phyloP scores from a whole-genome alignment of 2,113 vertebrate genomes.

The Rhinoptilus africanus region DNA sequence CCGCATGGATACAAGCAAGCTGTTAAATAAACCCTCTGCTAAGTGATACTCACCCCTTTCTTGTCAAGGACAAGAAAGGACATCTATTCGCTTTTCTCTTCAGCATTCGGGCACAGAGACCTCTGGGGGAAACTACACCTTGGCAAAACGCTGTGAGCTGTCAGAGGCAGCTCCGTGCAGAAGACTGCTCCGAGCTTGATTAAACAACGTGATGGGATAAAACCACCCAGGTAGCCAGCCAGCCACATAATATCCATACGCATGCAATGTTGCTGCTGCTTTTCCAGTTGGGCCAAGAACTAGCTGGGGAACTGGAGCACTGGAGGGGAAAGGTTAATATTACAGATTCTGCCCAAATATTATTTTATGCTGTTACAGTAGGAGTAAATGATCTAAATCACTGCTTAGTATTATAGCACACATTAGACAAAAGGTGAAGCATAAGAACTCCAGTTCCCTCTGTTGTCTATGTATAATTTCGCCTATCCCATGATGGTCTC shows the following conservation, averaged over 20 bases:
- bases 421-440: neutral
- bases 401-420: neutral
- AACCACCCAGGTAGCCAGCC: neutral
- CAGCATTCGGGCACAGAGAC: neutral
- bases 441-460: neutral
- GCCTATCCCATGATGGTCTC: neutral
- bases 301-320: neutral
- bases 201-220: neutral
- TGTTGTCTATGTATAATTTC: neutral
- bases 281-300: neutral
- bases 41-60: neutral
- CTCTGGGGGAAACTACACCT: neutral
- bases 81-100: neutral
- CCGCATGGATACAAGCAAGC: neutral
- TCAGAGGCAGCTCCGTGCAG: neutral
- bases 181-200: neutral
- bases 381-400: neutral
- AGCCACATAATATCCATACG: neutral
- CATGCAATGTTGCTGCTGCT: neutral
- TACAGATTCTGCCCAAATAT: neutral
- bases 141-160: neutral
- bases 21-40: slow-evolving; percentile 1
- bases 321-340: neutral
- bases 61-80: neutral
- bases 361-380: neutral